These are phyloP conservation scores for Bombus consobrinus DNA, from an alignment of 1,140 invertebrate genomes.

Conservation along the genomic window DNA sequence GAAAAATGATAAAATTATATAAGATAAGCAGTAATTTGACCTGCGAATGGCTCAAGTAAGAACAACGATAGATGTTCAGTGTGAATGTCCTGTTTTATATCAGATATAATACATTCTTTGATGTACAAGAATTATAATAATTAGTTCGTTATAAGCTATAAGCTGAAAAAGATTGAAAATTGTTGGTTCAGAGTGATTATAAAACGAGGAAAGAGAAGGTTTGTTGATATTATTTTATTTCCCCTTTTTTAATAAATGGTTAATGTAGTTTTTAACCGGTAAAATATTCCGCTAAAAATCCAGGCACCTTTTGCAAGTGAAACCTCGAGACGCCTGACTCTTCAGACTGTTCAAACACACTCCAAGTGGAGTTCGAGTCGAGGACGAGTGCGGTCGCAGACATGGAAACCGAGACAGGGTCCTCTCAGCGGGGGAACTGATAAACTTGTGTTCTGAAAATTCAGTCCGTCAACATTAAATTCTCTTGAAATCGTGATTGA, in stretches of 20 bases:
- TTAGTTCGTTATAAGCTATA: too few relatives aligned
- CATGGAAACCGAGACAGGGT: conserved; percentile 6
- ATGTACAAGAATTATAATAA: too few relatives aligned
- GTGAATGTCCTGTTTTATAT: too few relatives aligned
- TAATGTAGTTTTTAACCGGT: neutral
- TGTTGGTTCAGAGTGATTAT: neutral
- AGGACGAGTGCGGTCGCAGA: conserved; percentile 34
- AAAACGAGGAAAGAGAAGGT: neutral
- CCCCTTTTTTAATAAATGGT: conserved; percentile 2
- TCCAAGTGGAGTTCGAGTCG: conserved; percentile 19
- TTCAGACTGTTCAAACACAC: conserved; percentile 51
- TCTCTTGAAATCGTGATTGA: neutral
- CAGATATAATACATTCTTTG: too few relatives aligned
- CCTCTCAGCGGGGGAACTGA: conserved; percentile 8
- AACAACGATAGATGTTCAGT: too few relatives aligned
- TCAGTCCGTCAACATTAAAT: neutral
- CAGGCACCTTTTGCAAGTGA: conserved; percentile 14
- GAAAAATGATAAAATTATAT: too few relatives aligned
- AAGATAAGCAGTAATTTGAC: too few relatives aligned
- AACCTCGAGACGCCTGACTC: conserved; percentile 49
- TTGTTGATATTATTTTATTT: neutral
- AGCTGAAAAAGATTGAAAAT: too few relatives aligned
- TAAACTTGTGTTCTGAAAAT: conserved; percentile 35
- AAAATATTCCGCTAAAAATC: conserved; percentile 22
- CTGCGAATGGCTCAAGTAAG: too few relatives aligned